Conservation (phyloP, 2,888 invertebrate genomes). For the Coenonympha arcania region DNA sequence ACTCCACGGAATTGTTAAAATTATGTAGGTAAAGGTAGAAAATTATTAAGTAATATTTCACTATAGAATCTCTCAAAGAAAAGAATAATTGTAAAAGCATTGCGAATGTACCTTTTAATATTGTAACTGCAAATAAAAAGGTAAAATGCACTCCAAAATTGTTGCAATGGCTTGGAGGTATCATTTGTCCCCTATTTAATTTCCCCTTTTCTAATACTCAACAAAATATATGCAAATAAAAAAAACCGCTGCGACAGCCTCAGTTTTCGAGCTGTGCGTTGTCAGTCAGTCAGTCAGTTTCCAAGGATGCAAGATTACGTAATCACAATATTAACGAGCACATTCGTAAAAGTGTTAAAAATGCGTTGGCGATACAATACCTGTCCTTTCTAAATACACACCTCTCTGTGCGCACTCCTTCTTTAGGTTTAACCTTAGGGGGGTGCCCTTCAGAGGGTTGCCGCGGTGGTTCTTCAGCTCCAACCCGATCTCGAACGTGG, state of each 20-base stretch:
- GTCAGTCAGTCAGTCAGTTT: neutral
- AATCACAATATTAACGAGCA: constrained; percentile 42
- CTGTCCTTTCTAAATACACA: constrained; percentile 80
- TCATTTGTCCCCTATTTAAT: too few relatives aligned
- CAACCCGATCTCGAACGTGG: constrained; percentile 89
- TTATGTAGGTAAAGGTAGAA: neutral
- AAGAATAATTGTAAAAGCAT: constrained; percentile 44
- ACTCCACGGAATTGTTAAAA: constrained; percentile 15
- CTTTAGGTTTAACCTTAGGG: constrained; percentile 86
- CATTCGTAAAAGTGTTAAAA: constrained; percentile 70
- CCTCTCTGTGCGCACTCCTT: constrained; percentile 96
- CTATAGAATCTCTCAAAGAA: constrained; percentile 30
- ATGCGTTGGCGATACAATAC: constrained; percentile 76
- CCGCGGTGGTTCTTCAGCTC: constrained; percentile 86
- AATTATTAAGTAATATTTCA: constrained; percentile 15
- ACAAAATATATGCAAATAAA: too few relatives aligned
- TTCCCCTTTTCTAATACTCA: too few relatives aligned
- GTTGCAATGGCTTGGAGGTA: neutral
- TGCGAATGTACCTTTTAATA: constrained; percentile 48
- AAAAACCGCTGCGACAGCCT: too few relatives aligned
- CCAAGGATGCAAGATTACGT: neutral
- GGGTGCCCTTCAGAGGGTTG: constrained; percentile 87
- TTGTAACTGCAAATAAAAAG: constrained; percentile 26
- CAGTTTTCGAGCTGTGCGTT: too few relatives aligned
- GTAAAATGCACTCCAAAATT: neutral